Evolutionary conservation across 2,888 invertebrate species (phyloP), one percentile per base, ranked within the genome.

Genomic region (Deilephila porcellus): DNA sequence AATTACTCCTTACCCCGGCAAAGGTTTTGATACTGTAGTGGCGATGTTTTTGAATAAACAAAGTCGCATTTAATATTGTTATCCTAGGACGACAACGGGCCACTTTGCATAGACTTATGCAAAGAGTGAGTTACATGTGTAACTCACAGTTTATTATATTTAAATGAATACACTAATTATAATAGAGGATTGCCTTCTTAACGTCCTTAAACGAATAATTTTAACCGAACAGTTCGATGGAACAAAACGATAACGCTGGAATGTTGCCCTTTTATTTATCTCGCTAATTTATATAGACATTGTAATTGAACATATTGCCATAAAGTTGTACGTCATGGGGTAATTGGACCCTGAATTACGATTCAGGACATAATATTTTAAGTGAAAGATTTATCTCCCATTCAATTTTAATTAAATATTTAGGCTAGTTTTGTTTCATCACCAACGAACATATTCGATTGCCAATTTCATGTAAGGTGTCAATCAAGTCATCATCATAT

Each of bases 191-290:
- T 67, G 25, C 52, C 67, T 67, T 67, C 52, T 52, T 14, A 52
- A 67, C 25, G 64, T 67, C 45, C 64, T 67, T 67, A 52, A 64
- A 64, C 17, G 17, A 67, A 25, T 45, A 14, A 52, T 45, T 45
- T 67, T 25, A 67, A 52, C 17, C 25, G 45, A 25, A 52, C 17
- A 67, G 45, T 25, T 20, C 52, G 67, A 67, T 67, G 67, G 25
- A 52, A 67, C 25, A 52, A 5, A 45, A 32, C 72, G 64, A 71
- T 75, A 75, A 70, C 72, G 59, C 71, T 74, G 67, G 70, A 72
- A 52, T 74, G 67, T 52, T 67, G 67, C 67, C 67, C 67, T 67
- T 52, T 67, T 67, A 52, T 67, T 67, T 52, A 14, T 45, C 25
- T 56, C 19, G 25, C 17, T 67, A 45, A 45, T 45, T 45, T 45